A percentile compares a stretch with the other conserved stretches of the same genome.
Conservation (phyloP, 2,797 vertebrate genomes). For the Muscicapa striata region DNA sequence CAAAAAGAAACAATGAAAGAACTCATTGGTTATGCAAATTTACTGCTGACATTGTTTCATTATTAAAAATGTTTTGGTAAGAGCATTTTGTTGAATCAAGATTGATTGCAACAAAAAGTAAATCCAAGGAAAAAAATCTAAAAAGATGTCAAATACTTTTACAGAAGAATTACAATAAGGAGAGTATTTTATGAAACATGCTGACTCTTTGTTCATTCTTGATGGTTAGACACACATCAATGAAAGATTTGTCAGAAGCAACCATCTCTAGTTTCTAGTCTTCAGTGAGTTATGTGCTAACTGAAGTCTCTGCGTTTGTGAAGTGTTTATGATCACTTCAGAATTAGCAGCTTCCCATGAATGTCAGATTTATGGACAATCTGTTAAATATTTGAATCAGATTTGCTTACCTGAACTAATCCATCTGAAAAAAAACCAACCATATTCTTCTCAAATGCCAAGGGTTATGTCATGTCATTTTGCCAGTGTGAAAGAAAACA, state of each 20-base stretch:
- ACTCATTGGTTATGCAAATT: constrained; percentile 51
- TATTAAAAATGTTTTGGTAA: constrained; percentile 56
- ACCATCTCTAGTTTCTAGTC: background rate
- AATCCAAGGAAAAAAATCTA: constrained; percentile 18
- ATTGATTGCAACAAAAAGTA: constrained; percentile 23
- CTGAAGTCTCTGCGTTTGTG: constrained; percentile 16
- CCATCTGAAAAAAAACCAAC: background rate
- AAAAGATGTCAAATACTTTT: constrained; percentile 32
- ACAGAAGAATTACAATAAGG: constrained; percentile 20
- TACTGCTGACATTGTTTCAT: constrained; percentile 38
- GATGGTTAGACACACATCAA: constrained; percentile 33
- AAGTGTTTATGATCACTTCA: constrained; percentile 37
- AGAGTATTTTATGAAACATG: constrained; percentile 22
- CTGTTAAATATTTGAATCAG: constrained; percentile 64
- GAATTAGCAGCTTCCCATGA: constrained; percentile 45
- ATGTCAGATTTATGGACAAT: constrained; percentile 62
- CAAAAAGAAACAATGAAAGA: constrained; percentile 39
- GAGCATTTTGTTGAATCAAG: background rate
- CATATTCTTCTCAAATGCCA: constrained; percentile 44
- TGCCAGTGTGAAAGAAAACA: background rate
- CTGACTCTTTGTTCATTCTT: constrained; percentile 40
- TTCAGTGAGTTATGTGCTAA: background rate
- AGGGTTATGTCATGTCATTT: constrained; percentile 30
- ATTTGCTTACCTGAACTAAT: constrained; percentile 59
- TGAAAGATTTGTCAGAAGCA: constrained; percentile 52